Evolutionary conservation across 2,888 invertebrate species (phyloP), one percentile per base, ranked within the genome.

Genomic region (Chymomyza procnemis): DNA sequence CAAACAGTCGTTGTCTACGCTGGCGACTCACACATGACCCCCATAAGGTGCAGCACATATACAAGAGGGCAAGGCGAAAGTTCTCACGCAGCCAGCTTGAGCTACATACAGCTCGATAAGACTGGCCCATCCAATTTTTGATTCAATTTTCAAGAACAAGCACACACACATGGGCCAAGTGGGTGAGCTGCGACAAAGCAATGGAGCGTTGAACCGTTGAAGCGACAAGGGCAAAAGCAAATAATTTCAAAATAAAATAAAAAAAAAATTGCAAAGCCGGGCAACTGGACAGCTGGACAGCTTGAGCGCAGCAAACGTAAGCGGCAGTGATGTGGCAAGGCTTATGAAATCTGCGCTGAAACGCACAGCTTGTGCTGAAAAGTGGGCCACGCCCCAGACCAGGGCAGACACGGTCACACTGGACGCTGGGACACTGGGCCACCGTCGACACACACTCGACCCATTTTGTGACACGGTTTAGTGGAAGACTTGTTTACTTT

Each of bases 121-220:
- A 19, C 50, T 18, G 18, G 54, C 5, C 1, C 54, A 73, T 64
- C 65, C 76, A 64, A 68, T 72, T 75, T 78, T 74, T 73, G 73
- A 76, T 80, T 85, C 71, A 73, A 80, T 83, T 85, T 71, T 50
- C 69, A 59, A 26, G 61, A 74, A 71, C 76, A 81, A 83, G 69
- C 80, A 78, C 71, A 82, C 71, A 82, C 73, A 66, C 69, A 54
- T 58, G 16, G 18, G 18, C 50, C n/a, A 50, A 50, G 50, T 8
- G 12, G 34, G 34, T n/a, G n/a, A 41, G 34, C 34, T 2, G 6
- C 34, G 34, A 41, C 34, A 41, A 41, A 41, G 34, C 34, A 41
- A 41, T 12, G 34, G 12, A 41, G 12, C 34, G 34, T 41, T 41
- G 34, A 41, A 41, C 12, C 34, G 34, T 41, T 41, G 34, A 41